These are phyloP conservation scores for Oenanthe melanoleuca DNA, from an alignment of 2,113 vertebrate genomes.

Conservation along the genomic window DNA sequence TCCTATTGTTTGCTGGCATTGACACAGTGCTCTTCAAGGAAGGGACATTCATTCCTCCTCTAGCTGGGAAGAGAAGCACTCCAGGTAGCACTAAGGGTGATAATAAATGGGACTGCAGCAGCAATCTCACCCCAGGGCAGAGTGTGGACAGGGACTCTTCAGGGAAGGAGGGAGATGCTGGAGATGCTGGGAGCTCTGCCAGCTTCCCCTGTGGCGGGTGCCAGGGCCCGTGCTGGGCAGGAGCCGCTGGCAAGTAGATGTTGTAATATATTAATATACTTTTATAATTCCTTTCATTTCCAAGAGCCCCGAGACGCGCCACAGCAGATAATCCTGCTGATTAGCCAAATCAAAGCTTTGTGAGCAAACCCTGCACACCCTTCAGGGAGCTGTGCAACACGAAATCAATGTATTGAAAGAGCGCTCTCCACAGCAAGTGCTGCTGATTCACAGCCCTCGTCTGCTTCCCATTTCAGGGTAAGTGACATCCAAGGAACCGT, in stretches of 20 bases:
- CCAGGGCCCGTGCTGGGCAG: neutral
- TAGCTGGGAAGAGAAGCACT: neutral
- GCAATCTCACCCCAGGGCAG: neutral
- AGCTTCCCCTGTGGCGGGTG: neutral
- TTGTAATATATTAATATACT: slow-evolving; percentile 23
- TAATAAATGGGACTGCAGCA: neutral
- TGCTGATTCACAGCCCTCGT: neutral
- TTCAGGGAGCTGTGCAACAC: neutral
- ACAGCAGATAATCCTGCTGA: slow-evolving; percentile 17
- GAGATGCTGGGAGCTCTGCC: neutral
- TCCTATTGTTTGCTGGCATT: neutral
- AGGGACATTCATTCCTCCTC: neutral
- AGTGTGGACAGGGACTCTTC: neutral
- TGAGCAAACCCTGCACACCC: neutral
- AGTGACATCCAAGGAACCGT: neutral
- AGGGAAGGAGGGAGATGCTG: neutral
- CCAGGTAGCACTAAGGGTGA: neutral
- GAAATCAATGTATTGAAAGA: slow-evolving; percentile 17
- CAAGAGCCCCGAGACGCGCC: neutral
- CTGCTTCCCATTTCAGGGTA: neutral
- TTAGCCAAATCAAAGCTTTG: slow-evolving; percentile 38
- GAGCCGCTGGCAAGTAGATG: neutral
- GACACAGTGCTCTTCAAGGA: neutral
- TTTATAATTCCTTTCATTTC: slow-evolving; percentile 30
- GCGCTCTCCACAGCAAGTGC: neutral